Base-by-base conservation (phyloP, 2,113 vertebrate species). In the Dasypus novemcinctus region DNA sequence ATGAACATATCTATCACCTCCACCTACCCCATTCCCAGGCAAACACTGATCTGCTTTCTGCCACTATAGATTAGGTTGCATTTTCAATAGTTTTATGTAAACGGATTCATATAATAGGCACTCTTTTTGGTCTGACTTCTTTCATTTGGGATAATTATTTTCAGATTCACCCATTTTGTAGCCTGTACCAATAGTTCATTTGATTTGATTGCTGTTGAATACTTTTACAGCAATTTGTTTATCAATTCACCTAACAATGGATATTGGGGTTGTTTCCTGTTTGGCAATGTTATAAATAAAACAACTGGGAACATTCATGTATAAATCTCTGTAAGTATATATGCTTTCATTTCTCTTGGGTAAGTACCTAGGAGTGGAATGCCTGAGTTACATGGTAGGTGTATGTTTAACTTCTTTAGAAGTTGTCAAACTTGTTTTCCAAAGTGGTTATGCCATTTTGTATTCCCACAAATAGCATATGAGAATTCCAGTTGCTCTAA, bases 11-110 rank as follows among this genome's bases (percentile, higher is more conserved):
- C 11, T 10, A 43, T 76, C 27, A 36, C 11, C 54, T 12, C 75
- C 6, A 0, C 5, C 27, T 33, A 69, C 33, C 52, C 33, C 4
- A 75, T 63, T 2, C 46, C n/a, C 9, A 54, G 27, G 14, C 43
- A 88, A 93, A 86, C 14, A 90, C 31, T 23, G 46, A 10, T 91
- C 36, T 86, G 78, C 33, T 63, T 93, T 96, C 64, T 96, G 29
- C 49, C 18, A 82, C 33, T 64, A n/a, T 27, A 79, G 14, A 54
- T 59, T 86, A 93, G 46, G 36, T n/a, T 85, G 18, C 23, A 36
- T 86, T 94, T 91, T 74, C 59, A 90, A 43, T 78, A 57, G 57
- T 64, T 87, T 64, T 38, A 64, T 66, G 4, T 54, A 61, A 81
- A 66, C 66, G 54, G 31, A 29, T 84, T 95, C 11, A 38, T 25